Conservation (phyloP, 2,797 vertebrate species). For the Kryptopterus vitreolus region DNA sequence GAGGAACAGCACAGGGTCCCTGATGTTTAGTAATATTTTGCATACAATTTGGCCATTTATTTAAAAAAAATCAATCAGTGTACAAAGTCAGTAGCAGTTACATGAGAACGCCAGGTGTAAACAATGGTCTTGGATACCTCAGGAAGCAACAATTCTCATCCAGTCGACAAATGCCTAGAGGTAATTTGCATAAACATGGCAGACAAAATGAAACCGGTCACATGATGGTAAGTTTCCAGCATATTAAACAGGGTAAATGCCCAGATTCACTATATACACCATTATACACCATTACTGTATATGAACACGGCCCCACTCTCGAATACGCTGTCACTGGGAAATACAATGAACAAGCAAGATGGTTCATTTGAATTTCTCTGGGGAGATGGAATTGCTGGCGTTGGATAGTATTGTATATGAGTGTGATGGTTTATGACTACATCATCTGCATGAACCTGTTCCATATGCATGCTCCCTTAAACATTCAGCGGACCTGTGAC, state of each 20-base stretch:
- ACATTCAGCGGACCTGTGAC: background rate
- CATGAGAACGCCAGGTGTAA: constrained; percentile 17
- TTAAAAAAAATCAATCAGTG: background rate
- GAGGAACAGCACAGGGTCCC: background rate
- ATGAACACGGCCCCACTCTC: background rate
- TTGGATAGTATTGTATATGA: background rate
- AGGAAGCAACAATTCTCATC: background rate
- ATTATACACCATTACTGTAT: background rate
- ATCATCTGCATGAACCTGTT: constrained; percentile 30
- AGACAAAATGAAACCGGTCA: background rate
- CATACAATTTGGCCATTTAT: no score
- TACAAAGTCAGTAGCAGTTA: background rate
- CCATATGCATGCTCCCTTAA: constrained; percentile 26
- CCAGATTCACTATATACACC: background rate
- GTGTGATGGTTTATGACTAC: background rate
- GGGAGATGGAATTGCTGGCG: background rate
- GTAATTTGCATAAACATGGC: background rate
- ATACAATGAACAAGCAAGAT: background rate
- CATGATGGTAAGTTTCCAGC: constrained; percentile 5
- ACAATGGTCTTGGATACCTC: background rate
- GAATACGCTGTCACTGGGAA: background rate
- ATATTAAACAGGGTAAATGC: background rate
- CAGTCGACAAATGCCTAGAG: background rate
- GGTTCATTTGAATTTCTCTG: background rate
- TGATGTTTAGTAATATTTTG: background rate